Base-by-base conservation (phyloP, 2,888 invertebrate species). In the Xylophagus ater region DNA sequence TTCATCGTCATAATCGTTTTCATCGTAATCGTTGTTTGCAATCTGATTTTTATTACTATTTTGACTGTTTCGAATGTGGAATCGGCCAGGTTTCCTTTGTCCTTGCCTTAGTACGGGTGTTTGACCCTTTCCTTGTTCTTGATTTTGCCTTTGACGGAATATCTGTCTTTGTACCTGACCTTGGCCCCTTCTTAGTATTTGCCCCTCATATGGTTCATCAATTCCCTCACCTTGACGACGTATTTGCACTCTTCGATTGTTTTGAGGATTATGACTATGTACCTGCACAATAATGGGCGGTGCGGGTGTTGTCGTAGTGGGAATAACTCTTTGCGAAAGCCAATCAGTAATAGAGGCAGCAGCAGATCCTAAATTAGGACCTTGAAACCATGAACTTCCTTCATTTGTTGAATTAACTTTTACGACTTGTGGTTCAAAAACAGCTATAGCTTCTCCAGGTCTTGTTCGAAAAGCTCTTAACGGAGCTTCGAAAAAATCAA, bases 1-100 rank as follows among this genome's bases (percentile, higher is more conserved):
- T 0, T 42, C 51, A 10, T 49, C 51, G 4, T 51, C 53, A 14
- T 55, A 53, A 2, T 43, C 46, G n/a, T 44, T 43, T 1, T 51
- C 51, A 9, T 52, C 41, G 2, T 52, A 51, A 6, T 37, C 28
- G 6, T 14, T 15, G 12, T 50, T 45, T 18, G 53, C 39, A n/a
- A 39, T 23, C 6, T 23, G 7, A 23, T 23, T 23, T 6, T 23
- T 9, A 23, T 23, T 9, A 23, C 10, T 23, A 23, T 23, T 8
- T 23, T 23, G 7, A 23, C 10, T 23, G 10, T 8, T 23, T 9
- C 23, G 23, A 7, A 41, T 49, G 9, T 51, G 51, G 37, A 52
- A 54, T 2, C 19, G 12, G 4, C 35, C 34, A 1, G 40, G 8
- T 12, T 38, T 37, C 4, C 32, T 45, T n/a, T n/a, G n/a, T n/a